phyloP scores from a whole-genome alignment of 2,888 invertebrate genomes.

The Caenorhabditis sp. region DNA sequence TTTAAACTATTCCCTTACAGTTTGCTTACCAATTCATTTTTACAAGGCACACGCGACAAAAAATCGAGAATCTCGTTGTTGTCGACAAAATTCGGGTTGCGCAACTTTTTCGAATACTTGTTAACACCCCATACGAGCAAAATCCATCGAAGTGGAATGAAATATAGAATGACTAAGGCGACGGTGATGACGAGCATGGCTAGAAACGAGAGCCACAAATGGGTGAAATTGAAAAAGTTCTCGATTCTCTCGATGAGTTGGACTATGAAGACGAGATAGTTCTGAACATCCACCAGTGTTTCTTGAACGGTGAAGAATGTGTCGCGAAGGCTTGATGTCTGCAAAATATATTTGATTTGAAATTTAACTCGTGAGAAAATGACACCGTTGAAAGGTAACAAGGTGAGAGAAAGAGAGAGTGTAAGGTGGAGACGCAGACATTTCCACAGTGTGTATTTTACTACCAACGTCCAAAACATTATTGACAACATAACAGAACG shows the following conservation, averaged over 20 bases:
- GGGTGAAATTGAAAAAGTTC: conserved; percentile 95
- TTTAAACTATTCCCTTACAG: no score
- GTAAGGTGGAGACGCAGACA: no score
- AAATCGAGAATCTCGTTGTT: conserved; percentile 96
- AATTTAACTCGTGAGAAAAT: no score
- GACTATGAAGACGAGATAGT: conserved; percentile 90
- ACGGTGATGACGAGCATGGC: conserved; percentile 82
- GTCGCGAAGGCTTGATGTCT: conserved; percentile 72
- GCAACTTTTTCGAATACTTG: conserved; percentile 90
- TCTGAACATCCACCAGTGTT: conserved; percentile 94
- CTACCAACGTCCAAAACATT: no score
- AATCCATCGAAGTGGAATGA: conserved; percentile 86
- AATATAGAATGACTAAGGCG: conserved; percentile 83
- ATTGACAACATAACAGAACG: no score
- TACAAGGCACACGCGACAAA: conserved; percentile 90
- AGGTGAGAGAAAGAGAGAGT: no score
- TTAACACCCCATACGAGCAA: conserved; percentile 92
- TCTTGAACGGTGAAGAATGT: conserved; percentile 83
- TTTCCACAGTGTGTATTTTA: no score
- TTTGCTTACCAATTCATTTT: conserved; percentile 82
- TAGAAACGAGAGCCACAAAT: conserved; percentile 92
- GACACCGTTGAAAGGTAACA: no score
- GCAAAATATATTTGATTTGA: conserved; percentile 10
- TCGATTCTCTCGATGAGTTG: conserved; percentile 91
- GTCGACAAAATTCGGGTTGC: conserved; percentile 90